A percentile compares a stretch with the other conserved stretches of the same genome.
phyloP scores from a whole-genome alignment of 64 coral and sea anemone species.

The Pachyseris speciosa region DNA sequence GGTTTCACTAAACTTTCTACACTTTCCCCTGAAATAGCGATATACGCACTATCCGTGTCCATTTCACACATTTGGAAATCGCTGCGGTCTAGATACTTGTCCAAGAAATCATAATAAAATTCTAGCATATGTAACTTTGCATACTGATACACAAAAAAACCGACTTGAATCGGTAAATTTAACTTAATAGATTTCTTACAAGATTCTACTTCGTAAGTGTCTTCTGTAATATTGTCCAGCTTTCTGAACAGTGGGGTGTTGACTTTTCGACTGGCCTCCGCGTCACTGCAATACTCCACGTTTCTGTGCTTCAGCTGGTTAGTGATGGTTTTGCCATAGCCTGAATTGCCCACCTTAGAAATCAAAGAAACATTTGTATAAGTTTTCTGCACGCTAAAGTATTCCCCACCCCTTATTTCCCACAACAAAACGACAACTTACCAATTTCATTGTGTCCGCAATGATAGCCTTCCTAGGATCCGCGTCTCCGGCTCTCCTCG shows the following conservation, averaged over 20 bases:
- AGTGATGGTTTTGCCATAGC: conserved; percentile 36
- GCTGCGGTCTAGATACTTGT: conserved; percentile 37
- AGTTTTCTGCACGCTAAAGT: no score
- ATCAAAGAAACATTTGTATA: no score
- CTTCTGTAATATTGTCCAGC: neutral
- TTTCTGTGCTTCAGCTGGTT: neutral
- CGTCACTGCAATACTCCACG: neutral
- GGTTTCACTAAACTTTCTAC: conserved; percentile 37
- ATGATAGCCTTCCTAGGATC: conserved; percentile 30
- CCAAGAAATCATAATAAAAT: conserved; percentile 65
- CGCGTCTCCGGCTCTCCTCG: conserved; percentile 24
- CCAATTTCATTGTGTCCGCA: conserved; percentile 50
- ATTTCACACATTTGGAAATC: conserved; percentile 63
- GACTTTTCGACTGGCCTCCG: neutral
- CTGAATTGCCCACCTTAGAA: neutral
- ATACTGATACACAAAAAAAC: neutral
- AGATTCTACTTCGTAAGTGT: conserved; percentile 1
- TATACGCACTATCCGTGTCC: conserved; percentile 22
- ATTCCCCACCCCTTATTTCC: no score
- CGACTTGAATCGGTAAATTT: neutral
- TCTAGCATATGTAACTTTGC: conserved; percentile 43
- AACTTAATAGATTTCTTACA: conserved; percentile 12
- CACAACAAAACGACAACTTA: neutral
- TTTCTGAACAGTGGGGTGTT: neutral
- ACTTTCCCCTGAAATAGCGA: conserved; percentile 40